phyloP scores from a whole-genome alignment of 64 coral and sea anemone genomes.

The Stichodactyla helianthus region DNA sequence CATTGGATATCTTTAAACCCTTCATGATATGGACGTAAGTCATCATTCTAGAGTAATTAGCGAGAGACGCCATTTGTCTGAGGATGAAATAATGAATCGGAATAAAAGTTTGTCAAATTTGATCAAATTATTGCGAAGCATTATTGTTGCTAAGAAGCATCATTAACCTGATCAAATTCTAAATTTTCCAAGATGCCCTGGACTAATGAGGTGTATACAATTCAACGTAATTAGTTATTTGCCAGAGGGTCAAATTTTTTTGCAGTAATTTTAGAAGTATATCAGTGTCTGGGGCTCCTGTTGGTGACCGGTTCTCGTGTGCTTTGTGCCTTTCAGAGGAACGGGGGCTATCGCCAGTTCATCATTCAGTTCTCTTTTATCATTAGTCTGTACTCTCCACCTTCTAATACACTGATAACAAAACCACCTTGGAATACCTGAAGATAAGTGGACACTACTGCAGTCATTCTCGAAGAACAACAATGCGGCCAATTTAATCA shows the following conservation, averaged over 20 bases:
- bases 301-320: not conserved
- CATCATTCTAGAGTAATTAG: constrained; percentile 88
- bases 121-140: constrained; percentile 7
- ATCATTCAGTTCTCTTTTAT: constrained; percentile 12
- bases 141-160: constrained; percentile 8
- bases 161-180: not conserved
- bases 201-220: not conserved
- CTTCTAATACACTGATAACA: constrained; percentile 5
- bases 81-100: constrained; percentile 57
- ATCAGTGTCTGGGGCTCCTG: not conserved
- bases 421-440: constrained; percentile 12
- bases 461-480: not conserved
- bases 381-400: constrained; percentile 6
- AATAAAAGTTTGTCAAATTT: constrained; percentile 45
- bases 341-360: constrained; percentile 5
- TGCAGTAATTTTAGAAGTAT: not conserved
- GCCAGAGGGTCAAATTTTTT: constrained; percentile 13
- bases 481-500: constrained; percentile 1
- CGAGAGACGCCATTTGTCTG: constrained; percentile 52
- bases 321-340: not conserved
- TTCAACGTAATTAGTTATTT: constrained; percentile 4
- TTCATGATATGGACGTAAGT: constrained; percentile 72
- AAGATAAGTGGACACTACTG: not conserved
- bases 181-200: not conserved
- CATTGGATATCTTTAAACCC: constrained; percentile 82